Base-by-base conservation (phyloP, 2,113 vertebrate genomes). In the Nerophis ophidion region DNA sequence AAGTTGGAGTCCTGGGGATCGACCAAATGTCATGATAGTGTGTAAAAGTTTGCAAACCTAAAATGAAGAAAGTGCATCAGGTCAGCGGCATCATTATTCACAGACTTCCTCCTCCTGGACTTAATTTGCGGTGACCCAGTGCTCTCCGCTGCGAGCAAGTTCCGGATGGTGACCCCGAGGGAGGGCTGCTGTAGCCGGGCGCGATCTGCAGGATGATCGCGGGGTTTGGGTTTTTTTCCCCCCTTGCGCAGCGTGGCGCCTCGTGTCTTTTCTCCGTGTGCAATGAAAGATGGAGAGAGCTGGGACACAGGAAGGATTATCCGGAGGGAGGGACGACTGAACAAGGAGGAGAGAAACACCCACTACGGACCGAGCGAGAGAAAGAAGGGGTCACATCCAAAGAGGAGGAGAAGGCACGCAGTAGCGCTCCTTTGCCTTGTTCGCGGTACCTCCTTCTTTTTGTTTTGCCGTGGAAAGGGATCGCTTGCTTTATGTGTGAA, bases 301-400 rank as follows among this genome's bases (percentile, higher is more conserved):
- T 79, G 76, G 81, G 77, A 80, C 75, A 80, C 75, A 69, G 63
- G 66, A 75, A 84, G 79, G 75, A 66, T 76, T 66, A 80, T 79
- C 81, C 40, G 75, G 82, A 87, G 84, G 86, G 86, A 82, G 88
- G 86, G 81, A 85, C 82, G 81, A 74, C 71, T 79, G 80, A 84
- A 81, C 83, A 84, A 84, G 78, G 66, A 84, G 66, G 61, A 65
- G 66, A 84, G 79, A 77, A 81, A 87, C 77, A 83, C 83, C 79
- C 86, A 84, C 79, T 78, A 70, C 73, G 68, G 76, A 79, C 74
- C 66, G 65, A 80, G 72, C 68, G 72, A 84, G 65, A 78, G 58
- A 69, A 13, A 12, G 4, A n/a, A 16, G 57, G 33, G 53, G 61
- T 57, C 42, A 47, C 57, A 48, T 26, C 4, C 57, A 46, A 55